These are phyloP conservation scores for Calliphora vicina DNA, from an alignment of 1,140 invertebrate genomes.

Conservation along the genomic window DNA sequence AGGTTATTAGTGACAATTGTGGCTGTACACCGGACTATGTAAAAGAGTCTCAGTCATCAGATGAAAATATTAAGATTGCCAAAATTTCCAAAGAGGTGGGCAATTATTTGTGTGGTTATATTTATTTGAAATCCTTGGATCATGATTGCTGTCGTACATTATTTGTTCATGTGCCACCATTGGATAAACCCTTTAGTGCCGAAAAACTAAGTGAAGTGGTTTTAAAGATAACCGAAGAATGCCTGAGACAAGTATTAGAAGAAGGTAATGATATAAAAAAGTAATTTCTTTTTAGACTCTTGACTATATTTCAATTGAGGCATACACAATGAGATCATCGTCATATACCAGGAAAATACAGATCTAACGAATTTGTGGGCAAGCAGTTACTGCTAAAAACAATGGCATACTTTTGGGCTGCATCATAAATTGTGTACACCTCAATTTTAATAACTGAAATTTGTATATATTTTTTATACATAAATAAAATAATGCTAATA, in stretches of 20 bases:
- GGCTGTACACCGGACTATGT: slow-evolving; percentile 42
- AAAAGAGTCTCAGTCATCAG: not conserved
- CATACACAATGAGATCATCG: no score
- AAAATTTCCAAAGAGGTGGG: slow-evolving; percentile 52
- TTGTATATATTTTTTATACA: no score
- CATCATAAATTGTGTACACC: no score
- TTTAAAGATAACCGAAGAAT: slow-evolving; percentile 65
- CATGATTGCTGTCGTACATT: slow-evolving; percentile 64
- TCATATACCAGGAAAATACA: no score
- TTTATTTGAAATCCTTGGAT: slow-evolving; percentile 69
- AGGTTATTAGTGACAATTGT: slow-evolving; percentile 48
- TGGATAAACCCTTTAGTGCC: slow-evolving; percentile 66
- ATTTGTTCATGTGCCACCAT: slow-evolving; percentile 72
- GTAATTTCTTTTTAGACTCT: not conserved
- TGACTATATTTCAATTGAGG: no score
- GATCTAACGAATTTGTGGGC: no score
- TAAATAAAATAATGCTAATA: no score
- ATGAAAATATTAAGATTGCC: slow-evolving; percentile 40
- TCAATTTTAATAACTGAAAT: no score
- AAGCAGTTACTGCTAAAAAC: no score
- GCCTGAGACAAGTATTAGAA: slow-evolving; percentile 44
- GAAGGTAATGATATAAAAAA: not conserved
- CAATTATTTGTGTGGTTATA: slow-evolving; percentile 72
- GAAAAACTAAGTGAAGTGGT: slow-evolving; percentile 66
- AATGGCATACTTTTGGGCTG: no score